Percentiles rank a stretch among this genome's conserved stretches.
phyloP scores from a whole-genome alignment of 2,113 vertebrate genomes.

The Plotosus lineatus region DNA sequence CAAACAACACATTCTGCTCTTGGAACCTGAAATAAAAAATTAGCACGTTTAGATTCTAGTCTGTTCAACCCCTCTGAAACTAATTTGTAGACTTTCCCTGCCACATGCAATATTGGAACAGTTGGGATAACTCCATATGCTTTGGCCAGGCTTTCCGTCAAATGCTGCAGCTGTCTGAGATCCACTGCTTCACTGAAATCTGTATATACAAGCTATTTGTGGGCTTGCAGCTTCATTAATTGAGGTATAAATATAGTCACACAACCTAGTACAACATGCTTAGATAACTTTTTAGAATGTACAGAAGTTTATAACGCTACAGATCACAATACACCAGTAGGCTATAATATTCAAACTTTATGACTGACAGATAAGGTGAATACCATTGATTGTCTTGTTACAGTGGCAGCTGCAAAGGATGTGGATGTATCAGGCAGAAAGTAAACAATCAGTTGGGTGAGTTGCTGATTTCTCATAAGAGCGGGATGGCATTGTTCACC shows the following conservation, averaged over 20 bases:
- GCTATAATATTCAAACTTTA: no score
- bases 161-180: neutral
- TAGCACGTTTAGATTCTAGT: neutral
- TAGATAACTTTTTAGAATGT: neutral
- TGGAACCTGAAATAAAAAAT: neutral
- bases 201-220: constrained; percentile 15
- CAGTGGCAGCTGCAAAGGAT: no score
- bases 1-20: neutral
- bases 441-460: no score
- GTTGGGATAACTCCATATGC: constrained; percentile 20
- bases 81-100: constrained; percentile 24
- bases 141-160: constrained; percentile 23
- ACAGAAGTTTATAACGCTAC: neutral
- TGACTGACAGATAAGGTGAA: no score
- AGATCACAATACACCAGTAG: neutral
- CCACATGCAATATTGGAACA: neutral
- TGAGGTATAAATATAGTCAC: neutral
- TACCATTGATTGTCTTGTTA: no score
- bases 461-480: no score
- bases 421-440: no score
- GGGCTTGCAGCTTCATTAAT: constrained; percentile 1
- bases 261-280: neutral
- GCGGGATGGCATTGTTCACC: no score
- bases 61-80: constrained; percentile 6
- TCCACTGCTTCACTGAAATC: neutral